These are phyloP conservation scores for Berghia stephanieae DNA, from an alignment of 1,140 invertebrate genomes.

Conservation along the genomic window DNA sequence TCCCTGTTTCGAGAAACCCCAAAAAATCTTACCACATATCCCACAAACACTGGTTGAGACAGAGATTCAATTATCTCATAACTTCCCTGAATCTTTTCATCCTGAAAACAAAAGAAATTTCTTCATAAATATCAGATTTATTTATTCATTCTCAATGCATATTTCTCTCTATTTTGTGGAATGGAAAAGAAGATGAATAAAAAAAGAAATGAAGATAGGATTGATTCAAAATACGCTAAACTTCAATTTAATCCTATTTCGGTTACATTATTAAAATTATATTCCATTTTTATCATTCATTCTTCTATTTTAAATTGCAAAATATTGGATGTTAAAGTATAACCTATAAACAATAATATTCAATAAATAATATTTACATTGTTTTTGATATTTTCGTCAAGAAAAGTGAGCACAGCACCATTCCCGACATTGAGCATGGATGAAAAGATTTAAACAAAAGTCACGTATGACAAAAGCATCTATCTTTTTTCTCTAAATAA, in stretches of 20 bases:
- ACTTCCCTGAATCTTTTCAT: constrained; percentile 52
- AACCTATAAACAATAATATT: too few relatives aligned
- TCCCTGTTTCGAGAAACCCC: too few relatives aligned
- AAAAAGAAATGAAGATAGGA: too few relatives aligned
- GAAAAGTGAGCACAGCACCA: too few relatives aligned
- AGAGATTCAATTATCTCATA: constrained; percentile 49
- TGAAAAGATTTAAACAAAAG: too few relatives aligned
- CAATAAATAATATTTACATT: too few relatives aligned
- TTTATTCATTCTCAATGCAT: background rate
- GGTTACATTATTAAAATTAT: background rate
- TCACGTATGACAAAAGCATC: too few relatives aligned
- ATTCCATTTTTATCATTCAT: background rate
- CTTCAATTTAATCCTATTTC: background rate
- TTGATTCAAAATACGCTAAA: background rate
- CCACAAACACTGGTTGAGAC: constrained; percentile 49
- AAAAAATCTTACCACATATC: constrained; percentile 55
- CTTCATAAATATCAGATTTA: background rate
- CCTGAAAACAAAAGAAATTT: constrained; percentile 45
- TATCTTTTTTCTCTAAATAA: too few relatives aligned
- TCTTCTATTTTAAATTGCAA: too few relatives aligned
- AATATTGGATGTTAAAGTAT: too few relatives aligned
- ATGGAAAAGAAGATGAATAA: background rate
- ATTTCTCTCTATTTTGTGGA: background rate
- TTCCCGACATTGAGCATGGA: too few relatives aligned
- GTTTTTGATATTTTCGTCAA: too few relatives aligned